Evolutionary conservation across 2,888 invertebrate genomes (phyloP), one percentile per base, ranked within the genome.

Genomic region (Zonitis immaculata): DNA sequence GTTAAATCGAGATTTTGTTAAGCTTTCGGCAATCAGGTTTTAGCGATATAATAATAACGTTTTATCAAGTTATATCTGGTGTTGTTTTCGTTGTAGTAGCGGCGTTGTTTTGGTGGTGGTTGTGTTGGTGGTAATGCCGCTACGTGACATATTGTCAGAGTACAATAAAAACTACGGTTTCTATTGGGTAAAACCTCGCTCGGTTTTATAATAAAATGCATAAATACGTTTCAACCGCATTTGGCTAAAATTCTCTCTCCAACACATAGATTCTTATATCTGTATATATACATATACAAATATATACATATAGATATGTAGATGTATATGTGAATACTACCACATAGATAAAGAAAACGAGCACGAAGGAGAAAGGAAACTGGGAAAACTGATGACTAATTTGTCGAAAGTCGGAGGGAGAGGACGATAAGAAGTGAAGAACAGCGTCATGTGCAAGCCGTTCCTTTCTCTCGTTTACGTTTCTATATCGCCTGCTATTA

Each of bases 331-430:
- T 44, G 30, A 16, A 2, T n/a, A 18, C 27, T 45, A 12, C 30
- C 8, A 30, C 30, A 20, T 52, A 52, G 57, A 57, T 54, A 54
- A 57, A 54, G 57, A 54, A 27, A 30, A 45, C 45, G 27, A 57
- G 51, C 47, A 54, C 54, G 57, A 54, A 58, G 60, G 47, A 47
- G 60, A 67, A 66, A 67, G 66, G 66, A 68, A 67, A 67, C 69
- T 61, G 63, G 66, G 66, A 65, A 70, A 70, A 69, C 72, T 72
- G 72, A 72, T 72, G 72, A 72, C 70, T 72, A 73, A 73, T 73
- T 73, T 73, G 72, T 72, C 70, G 70, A 72, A 72, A 72, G 66
- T 70, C 68, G 45, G 49, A 39, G 62, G 65, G 60, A 62, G 62
- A 61, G 60, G 55, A 62, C 65, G 66, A 66, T 63, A 65, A 65